A percentile compares a stretch with the other conserved stretches of the same genome.
These are phyloP conservation scores for Budorcas taxicolor DNA, from an alignment of 2,113 vertebrate species.

Conservation along the genomic window DNA sequence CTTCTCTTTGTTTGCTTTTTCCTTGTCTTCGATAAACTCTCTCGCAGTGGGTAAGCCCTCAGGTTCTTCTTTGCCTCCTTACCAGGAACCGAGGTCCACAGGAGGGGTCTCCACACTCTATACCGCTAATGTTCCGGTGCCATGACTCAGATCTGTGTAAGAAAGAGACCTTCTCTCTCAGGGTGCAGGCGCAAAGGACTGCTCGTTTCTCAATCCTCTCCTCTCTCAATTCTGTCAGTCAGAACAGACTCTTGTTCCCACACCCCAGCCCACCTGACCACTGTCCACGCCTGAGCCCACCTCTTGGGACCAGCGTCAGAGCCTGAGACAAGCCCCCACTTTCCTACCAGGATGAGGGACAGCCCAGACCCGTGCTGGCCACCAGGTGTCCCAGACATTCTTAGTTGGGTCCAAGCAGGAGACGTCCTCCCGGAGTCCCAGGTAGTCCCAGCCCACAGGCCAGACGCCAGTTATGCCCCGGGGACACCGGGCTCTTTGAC, in stretches of 20 bases:
- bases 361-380: background rate
- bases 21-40: background rate
- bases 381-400: background rate
- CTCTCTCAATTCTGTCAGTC: background rate
- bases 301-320: background rate
- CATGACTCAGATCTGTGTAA: background rate
- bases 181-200: accelerated
- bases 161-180: background rate
- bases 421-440: background rate
- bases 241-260: background rate
- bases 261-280: background rate
- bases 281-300: background rate
- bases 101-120: background rate
- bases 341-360: background rate
- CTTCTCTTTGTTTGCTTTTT: background rate
- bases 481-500: background rate
- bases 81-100: background rate
- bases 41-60: background rate
- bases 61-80: background rate
- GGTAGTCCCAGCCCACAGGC: background rate
- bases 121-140: accelerated
- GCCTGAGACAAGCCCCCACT: background rate
- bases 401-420: background rate
- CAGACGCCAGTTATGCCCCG: background rate
- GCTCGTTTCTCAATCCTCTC: background rate